Base-by-base conservation (phyloP, 2,797 vertebrate species). In the Aphelocoma californica region DNA sequence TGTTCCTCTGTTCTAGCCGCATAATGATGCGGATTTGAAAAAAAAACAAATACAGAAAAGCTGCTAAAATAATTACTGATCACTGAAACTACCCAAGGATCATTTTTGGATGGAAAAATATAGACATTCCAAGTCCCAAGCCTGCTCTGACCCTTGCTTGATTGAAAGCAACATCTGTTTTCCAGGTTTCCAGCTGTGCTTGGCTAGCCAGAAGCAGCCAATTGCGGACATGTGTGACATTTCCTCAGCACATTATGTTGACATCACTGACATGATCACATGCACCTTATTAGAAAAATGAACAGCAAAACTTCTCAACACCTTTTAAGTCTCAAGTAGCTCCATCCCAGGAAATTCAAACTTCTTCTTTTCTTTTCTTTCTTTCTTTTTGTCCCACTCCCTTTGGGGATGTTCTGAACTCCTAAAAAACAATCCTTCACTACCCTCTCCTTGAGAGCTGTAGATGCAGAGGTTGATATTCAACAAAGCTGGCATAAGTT, bases 111-210 rank as follows among this genome's bases (percentile, higher is more conserved):
- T 89, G 64, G 60, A 94, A 75, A 95, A 94, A 93, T 92, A 93
- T 18, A 96, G 97, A 95, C 95, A 97, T 93, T 92, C 58, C 92
- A 95, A 87, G n/a, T 96, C 96, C 67, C 94, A 95, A 94, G 95
- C 53, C 92, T 96, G 81, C 92, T 96, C 88, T 98, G 98, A 98
- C 98, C 96, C 97, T 96, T 93, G 56, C 83, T 96, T 97, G 97
- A 98, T 97, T 96, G 97, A 98, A 98, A 96, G 94, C 67, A 97
- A 98, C 98, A 98, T 98, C 98, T 98, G 98, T 97, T 97, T 97
- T 97, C 95, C 98, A 98, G 97, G 97, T 96, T 97, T 97, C 97
- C 97, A 97, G 97, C 80, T 90, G 95, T 96, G 96, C 96, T 97
- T 96, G 94, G 86, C 96, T 92, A 97, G 96, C 62, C 96, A 97